A percentile compares a stretch with the other conserved stretches of the same genome.
Conservation (phyloP, 2,888 invertebrate genomes). For the Phortica okadai region DNA sequence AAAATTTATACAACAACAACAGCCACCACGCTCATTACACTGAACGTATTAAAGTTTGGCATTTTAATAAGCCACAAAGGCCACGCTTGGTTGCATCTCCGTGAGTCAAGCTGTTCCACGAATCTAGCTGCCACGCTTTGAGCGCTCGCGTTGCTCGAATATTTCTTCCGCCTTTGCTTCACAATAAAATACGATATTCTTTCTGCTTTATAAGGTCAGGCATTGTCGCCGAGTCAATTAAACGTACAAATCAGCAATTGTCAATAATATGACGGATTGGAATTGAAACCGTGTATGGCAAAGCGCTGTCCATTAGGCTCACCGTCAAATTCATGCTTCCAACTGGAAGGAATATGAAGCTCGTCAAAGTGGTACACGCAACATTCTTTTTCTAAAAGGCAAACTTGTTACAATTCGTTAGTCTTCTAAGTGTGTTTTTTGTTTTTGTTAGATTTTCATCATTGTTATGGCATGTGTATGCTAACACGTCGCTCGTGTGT, state of each 20-base stretch:
- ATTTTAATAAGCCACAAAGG: slow-evolving; percentile 3
- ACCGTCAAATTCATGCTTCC: slow-evolving; percentile 21
- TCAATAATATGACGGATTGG: slow-evolving; percentile 29
- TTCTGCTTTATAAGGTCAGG: slow-evolving; percentile 14
- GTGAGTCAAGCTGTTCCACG: neutral
- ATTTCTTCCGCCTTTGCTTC: neutral
- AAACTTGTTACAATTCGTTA: neutral
- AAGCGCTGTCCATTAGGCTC: slow-evolving; percentile 1
- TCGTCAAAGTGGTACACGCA: neutral
- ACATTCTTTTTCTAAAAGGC: slow-evolving; percentile 10
- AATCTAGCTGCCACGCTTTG: neutral
- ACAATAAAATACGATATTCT: neutral
- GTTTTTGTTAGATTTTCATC: neutral
- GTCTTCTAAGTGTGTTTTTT: neutral
- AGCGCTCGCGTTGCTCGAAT: too few species aligned
- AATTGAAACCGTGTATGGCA: neutral
- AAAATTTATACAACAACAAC: neutral
- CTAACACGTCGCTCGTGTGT: neutral
- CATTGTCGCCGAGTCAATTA: slow-evolving; percentile 24
- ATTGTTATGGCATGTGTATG: neutral
- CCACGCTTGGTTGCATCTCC: neutral
- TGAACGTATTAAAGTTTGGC: neutral
- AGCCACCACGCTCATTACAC: neutral
- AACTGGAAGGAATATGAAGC: neutral
- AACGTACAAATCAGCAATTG: slow-evolving; percentile 30